Base-by-base conservation (phyloP, 1,140 invertebrate species). In the Drosophila lacertosa region DNA sequence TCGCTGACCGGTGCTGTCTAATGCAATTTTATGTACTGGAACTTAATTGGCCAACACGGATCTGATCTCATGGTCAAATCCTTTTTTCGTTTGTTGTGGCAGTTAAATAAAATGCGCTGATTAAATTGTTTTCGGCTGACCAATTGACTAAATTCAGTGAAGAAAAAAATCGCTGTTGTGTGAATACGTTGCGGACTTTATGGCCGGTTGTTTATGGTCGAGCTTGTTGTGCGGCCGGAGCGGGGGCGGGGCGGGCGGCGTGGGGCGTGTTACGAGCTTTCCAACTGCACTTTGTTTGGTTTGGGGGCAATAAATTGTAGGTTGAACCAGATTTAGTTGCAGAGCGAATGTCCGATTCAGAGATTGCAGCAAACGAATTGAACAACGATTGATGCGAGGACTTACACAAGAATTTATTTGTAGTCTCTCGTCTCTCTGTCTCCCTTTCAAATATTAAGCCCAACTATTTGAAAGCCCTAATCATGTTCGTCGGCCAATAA, bases 61-160 rank as follows among this genome's bases (percentile, higher is more conserved):
- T 55, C 68, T 37, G 40, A 42, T 33, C 39, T 26, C 4, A 18
- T 32, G 5, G n/a, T 11, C 4, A 55, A 44, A 45, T 55, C 29
- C 62, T 11, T 62, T 62, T 29, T 29, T n/a, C 39, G 1, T 44
- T 11, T 44, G 4, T 44, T 24, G 42, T 42, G 42, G 39, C 53
- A 45, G 51, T 24, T 29, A 74, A 66, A 82, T 77, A 69, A 82
- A 82, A 69, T 69, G 58, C 66, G 37, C 66, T 68, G 75, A 62
- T 78, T 66, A 80, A 84, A 84, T 84, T 86, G 81, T 84, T 84
- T 86, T 84, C 81, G 68, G 75, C 68, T 80, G 76, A 86, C 76
- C 81, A 86, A 74, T 83, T 79, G 80, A 78, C 71, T 71, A 83
- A 77, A 74, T 59, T 64, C 57, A 71, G 62, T 39, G 74, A 44